Percentiles rank a stretch among this genome's conserved stretches.
These are phyloP conservation scores for Pardalotus punctatus DNA, from an alignment of 2,113 vertebrate genomes.

Conservation along the genomic window DNA sequence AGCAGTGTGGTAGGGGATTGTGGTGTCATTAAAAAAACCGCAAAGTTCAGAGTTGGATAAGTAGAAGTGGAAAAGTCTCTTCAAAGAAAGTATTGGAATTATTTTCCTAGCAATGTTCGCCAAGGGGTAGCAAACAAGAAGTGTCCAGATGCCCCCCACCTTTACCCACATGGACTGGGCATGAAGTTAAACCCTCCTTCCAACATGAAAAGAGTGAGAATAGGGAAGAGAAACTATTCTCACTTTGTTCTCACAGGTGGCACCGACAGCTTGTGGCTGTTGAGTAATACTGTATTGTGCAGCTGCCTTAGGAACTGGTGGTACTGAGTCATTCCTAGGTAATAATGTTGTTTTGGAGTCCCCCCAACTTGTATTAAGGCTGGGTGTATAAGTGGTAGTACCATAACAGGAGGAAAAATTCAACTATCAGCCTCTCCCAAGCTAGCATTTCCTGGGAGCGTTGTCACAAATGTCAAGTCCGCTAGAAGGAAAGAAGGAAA, in stretches of 20 bases:
- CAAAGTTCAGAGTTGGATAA: background rate
- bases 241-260: background rate
- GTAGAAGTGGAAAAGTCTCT: background rate
- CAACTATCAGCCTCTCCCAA: background rate
- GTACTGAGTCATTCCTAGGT: background rate
- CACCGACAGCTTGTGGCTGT: background rate
- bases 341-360: background rate
- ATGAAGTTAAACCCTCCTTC: background rate
- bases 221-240: background rate
- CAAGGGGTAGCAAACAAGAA: background rate
- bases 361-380: background rate
- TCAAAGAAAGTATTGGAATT: background rate
- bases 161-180: background rate
- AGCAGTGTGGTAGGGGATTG: background rate
- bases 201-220: background rate
- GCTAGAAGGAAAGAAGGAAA: background rate
- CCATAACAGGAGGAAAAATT: background rate
- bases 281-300: background rate
- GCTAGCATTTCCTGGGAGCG: background rate
- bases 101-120: background rate
- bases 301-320: background rate
- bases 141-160: background rate
- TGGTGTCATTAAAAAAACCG: background rate
- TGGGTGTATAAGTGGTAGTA: background rate
- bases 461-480: background rate